These are phyloP conservation scores for Therioaphis trifolii DNA, from an alignment of 2,888 invertebrate species.

Conservation along the genomic window DNA sequence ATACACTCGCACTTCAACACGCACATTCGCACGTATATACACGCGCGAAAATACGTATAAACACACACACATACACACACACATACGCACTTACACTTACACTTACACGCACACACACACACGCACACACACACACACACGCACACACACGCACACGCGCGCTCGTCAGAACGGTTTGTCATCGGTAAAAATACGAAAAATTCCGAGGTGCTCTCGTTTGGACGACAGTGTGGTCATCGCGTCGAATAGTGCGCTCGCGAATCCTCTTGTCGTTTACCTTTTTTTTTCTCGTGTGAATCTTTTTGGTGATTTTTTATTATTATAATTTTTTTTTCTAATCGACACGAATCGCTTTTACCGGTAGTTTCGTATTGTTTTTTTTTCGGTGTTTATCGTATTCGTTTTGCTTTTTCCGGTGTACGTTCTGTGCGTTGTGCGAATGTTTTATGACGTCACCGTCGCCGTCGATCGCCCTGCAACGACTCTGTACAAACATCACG, in stretches of 20 bases:
- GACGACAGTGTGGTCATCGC: not conserved
- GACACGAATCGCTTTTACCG: no score
- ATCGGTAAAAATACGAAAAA: not conserved
- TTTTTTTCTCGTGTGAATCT: not conserved
- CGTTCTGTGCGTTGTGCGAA: slow-evolving; percentile 15
- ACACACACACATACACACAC: not conserved
- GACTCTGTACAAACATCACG: not conserved
- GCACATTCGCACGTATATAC: not conserved
- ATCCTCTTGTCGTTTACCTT: not conserved
- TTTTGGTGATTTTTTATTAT: no score
- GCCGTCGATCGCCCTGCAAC: not conserved
- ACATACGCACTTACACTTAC: not conserved
- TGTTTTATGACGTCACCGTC: slow-evolving; percentile 11
- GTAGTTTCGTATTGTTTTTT: not conserved
- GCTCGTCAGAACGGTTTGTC: not conserved
- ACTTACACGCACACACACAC: not conserved
- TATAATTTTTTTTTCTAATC: no score
- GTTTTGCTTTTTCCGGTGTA: not conserved
- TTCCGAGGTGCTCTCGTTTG: not conserved
- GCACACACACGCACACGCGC: no score
- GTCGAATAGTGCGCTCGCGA: not conserved
- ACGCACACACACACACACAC: no score
- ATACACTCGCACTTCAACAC: not conserved
- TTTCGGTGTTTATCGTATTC: not conserved
- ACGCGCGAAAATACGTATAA: no score